phyloP scores from a whole-genome alignment of 1,140 invertebrate species.

The Drosophila lini region DNA sequence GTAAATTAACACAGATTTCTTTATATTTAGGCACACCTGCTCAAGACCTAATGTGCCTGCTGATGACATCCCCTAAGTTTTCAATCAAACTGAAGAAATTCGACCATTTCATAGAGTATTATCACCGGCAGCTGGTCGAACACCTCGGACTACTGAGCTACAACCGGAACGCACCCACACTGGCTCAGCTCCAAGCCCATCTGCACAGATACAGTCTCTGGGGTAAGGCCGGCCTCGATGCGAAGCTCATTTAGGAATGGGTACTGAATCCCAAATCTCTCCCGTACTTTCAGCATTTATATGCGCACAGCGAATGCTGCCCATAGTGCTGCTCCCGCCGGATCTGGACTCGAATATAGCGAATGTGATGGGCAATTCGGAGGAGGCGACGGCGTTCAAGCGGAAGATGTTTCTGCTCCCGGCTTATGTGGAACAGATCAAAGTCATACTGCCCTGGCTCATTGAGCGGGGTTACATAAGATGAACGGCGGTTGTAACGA shows the following conservation, averaged over 20 bases:
- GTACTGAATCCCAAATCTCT: conserved; percentile 6
- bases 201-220: conserved; percentile 62
- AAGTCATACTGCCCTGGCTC: conserved; percentile 72
- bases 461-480: conserved; percentile 61
- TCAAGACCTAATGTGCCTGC: conserved; percentile 79
- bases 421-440: conserved; percentile 65
- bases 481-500: conserved; percentile 2
- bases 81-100: conserved; percentile 68
- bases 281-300: conserved; percentile 57
- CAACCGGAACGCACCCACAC: conserved; percentile 47
- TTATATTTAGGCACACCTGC: conserved; percentile 67
- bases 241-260: conserved; percentile 1
- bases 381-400: conserved; percentile 64
- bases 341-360: conserved; percentile 56
- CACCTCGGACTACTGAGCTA: conserved; percentile 64
- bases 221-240: conserved; percentile 49
- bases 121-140: conserved; percentile 61
- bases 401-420: conserved; percentile 61
- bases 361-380: conserved; percentile 65
- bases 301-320: conserved; percentile 64
- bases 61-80: conserved; percentile 64
- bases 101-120: conserved; percentile 75
- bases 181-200: conserved; percentile 60
- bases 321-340: conserved; percentile 61
- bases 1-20: no score